Conservation (phyloP, 2,888 invertebrate genomes). For the Bedellia somnulentella region DNA sequence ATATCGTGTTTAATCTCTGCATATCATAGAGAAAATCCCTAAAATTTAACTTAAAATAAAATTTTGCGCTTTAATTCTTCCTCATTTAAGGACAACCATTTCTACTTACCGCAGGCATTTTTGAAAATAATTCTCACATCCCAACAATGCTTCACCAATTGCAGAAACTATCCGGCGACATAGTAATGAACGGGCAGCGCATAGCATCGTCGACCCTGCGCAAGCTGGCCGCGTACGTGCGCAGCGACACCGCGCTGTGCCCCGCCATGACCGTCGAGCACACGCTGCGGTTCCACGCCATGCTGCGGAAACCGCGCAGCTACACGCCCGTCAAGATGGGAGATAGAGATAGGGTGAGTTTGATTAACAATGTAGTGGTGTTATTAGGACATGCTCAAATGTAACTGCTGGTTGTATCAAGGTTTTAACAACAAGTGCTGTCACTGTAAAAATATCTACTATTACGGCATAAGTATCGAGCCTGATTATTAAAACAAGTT, state of each 20-base stretch:
- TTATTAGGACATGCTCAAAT: slow-evolving; percentile 1
- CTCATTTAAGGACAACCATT: no score
- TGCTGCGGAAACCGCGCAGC: slow-evolving; percentile 68
- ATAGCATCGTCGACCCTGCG: slow-evolving; percentile 71
- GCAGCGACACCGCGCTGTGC: slow-evolving; percentile 75
- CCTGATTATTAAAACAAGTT: no score
- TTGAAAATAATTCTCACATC: no score
- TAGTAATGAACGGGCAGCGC: slow-evolving; percentile 84
- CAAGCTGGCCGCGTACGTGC: slow-evolving; percentile 74
- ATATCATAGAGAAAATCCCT: no score
- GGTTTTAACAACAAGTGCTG: no score
- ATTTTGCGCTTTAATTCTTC: no score
- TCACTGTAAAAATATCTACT: no score
- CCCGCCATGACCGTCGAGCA: slow-evolving; percentile 89
- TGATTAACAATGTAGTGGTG: slow-evolving; percentile 1
- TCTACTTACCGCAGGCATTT: no score
- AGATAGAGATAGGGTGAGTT: slow-evolving; percentile 70
- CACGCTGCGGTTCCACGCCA: slow-evolving; percentile 81
- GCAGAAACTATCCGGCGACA: slow-evolving; percentile 70
- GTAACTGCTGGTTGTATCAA: not conserved
- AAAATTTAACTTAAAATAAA: no score
- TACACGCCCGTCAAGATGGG: slow-evolving; percentile 68
- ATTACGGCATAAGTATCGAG: no score
- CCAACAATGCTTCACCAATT: no score
- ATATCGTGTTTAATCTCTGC: no score